Base-by-base conservation (phyloP, 2,888 invertebrate genomes). In the Synergus japonicus region DNA sequence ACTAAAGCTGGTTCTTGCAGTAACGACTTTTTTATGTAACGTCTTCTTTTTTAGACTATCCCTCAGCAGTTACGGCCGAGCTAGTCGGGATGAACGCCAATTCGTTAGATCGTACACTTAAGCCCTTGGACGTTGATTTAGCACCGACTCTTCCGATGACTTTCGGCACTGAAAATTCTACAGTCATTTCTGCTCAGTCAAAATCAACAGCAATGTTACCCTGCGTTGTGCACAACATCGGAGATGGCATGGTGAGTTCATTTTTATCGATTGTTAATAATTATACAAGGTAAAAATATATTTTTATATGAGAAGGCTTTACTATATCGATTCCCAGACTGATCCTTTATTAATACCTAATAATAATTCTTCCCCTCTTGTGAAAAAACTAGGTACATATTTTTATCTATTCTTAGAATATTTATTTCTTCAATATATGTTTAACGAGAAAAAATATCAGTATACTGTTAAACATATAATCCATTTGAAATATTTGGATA, bases 121-220 rank as follows among this genome's bases (percentile, higher is more conserved):
- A 88, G 81, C 89, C 91, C 18, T 79, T 90, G 83, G 90, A 91
- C 84, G 87, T 90, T 85, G 90, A 91, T 81, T 85, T 90, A 81
- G 89, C 90, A 76, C 89, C 91, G 4, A 92, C 92, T 83, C 90
- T 95, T 78, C 96, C 96, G 89, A 96, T 96, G 93, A 96, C 95
- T 91, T 97, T 97, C 90, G 95, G 95, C 76, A 97, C 97, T 7
- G 96, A 96, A 89, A 97, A 97, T 91, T 96, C 96, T 83, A 96
- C 96, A 0, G 92, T 95, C 67, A 95, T 97, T 90, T 96, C 96
- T 83, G 96, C 97, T 86, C 97, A 97, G 93, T 96, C 96, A 66
- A 97, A 97, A 18, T 96, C 97, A 81, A 97, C 96, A 0, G 97
- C 97, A 4, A 94, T 96, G 81, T 93, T 97, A 83, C 97, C 97